These are phyloP conservation scores for Spea hammondii DNA, from an alignment of 2,797 vertebrate genomes.

Conservation along the genomic window DNA sequence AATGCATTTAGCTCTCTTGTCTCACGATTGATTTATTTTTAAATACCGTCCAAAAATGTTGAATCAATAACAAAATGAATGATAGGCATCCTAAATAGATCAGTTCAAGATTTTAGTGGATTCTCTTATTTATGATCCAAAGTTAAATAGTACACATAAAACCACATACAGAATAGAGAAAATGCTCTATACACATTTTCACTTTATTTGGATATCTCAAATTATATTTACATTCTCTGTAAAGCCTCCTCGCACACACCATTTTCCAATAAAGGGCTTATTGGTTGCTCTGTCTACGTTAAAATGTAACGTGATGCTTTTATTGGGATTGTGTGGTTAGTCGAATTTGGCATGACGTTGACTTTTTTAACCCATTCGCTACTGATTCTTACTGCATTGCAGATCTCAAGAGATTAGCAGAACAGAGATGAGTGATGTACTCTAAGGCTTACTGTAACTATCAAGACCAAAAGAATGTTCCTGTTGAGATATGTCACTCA, in stretches of 20 bases:
- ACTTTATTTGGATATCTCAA: conserved; percentile 21
- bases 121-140: too few species aligned
- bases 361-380: conserved; percentile 10
- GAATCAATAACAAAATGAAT: too few species aligned
- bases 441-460: conserved; percentile 1
- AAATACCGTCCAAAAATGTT: too few species aligned
- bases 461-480: conserved; percentile 18
- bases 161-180: too few species aligned
- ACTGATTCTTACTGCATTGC: not conserved
- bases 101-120: too few species aligned
- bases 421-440: not conserved
- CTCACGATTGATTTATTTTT: too few species aligned
- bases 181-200: too few species aligned
- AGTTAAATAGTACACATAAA: too few species aligned
- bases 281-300: not conserved
- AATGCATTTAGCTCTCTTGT: too few species aligned
- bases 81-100: too few species aligned
- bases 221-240: conserved; percentile 11
- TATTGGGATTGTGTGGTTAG: not conserved
- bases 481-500: conserved; percentile 44
- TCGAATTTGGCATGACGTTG: conserved; percentile 1
- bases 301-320: conserved; percentile 24
- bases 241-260: not conserved
- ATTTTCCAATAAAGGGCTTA: conserved; percentile 12
- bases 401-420: not conserved